A percentile compares a stretch with the other conserved stretches of the same genome.
Conservation (phyloP, 2,888 invertebrate genomes). For the Adela reaumurella region DNA sequence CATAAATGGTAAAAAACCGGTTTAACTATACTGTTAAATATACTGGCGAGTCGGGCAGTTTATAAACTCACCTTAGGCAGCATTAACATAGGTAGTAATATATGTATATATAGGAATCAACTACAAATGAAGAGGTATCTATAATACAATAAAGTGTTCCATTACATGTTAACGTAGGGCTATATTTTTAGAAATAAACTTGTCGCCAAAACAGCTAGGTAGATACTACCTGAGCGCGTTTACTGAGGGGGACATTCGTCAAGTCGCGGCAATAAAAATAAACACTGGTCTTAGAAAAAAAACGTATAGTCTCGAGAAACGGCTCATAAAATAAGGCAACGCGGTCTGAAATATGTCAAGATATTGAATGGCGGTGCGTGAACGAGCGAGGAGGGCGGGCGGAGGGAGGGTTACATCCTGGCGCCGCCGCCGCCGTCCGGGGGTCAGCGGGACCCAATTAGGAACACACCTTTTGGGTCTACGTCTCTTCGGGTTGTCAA, state of each 20-base stretch:
- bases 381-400: constrained; percentile 37
- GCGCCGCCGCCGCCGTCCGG: constrained; percentile 24
- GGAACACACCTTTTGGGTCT: constrained; percentile 51
- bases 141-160: too few relatives aligned
- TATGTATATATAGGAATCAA: too few relatives aligned
- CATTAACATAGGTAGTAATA: too few relatives aligned
- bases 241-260: not conserved
- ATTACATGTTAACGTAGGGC: too few relatives aligned
- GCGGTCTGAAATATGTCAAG: constrained; percentile 54
- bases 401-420: constrained; percentile 7
- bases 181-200: too few relatives aligned
- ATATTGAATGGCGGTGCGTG: constrained; percentile 23
- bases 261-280: not conserved
- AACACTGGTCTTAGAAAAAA: constrained; percentile 18
- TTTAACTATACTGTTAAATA: too few relatives aligned
- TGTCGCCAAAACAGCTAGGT: too few relatives aligned
- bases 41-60: too few relatives aligned
- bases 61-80: too few relatives aligned
- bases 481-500: not conserved
- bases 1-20: too few relatives aligned
- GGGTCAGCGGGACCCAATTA: constrained; percentile 47
- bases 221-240: too few relatives aligned
- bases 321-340: constrained; percentile 51
- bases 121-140: too few relatives aligned
- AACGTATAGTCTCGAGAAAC: constrained; percentile 29